Conservation (phyloP, 2,797 vertebrate species). For the Sebastiscus tertius region DNA sequence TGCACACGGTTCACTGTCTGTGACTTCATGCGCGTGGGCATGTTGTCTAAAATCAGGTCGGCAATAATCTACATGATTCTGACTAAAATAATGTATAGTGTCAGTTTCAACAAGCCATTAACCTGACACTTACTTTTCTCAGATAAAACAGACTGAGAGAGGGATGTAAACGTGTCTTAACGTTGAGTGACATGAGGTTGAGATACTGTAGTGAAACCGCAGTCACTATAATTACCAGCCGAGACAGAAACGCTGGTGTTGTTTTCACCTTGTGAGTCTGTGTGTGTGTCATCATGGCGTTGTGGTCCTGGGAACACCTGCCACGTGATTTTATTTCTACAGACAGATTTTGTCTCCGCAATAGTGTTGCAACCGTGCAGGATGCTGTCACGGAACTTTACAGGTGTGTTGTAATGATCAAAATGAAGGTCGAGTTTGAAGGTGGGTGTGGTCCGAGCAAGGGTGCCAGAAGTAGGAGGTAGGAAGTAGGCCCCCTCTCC, state of each 20-base stretch:
- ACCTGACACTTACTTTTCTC: neutral
- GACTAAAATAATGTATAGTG: neutral
- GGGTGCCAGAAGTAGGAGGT: no score
- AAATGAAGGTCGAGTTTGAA: no score
- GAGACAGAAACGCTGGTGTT: neutral
- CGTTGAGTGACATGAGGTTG: neutral
- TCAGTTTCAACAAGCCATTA: constrained; percentile 1
- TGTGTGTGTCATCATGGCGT: neutral
- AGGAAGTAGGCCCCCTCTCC: no score
- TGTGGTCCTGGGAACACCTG: no score
- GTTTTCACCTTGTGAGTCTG: neutral
- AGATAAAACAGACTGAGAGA: neutral
- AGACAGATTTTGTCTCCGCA: no score
- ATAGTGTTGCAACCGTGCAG: no score
- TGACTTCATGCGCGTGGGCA: neutral
- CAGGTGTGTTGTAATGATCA: no score
- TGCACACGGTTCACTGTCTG: neutral
- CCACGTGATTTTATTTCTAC: no score
- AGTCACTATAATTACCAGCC: constrained; percentile 33
- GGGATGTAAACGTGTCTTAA: neutral
- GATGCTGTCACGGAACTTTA: no score
- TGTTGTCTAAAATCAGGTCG: neutral
- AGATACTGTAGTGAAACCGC: neutral
- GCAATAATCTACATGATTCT: neutral
- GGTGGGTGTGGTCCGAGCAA: no score